phyloP scores from a whole-genome alignment of 2,113 vertebrate genomes.

The Corythaixoides concolor region DNA sequence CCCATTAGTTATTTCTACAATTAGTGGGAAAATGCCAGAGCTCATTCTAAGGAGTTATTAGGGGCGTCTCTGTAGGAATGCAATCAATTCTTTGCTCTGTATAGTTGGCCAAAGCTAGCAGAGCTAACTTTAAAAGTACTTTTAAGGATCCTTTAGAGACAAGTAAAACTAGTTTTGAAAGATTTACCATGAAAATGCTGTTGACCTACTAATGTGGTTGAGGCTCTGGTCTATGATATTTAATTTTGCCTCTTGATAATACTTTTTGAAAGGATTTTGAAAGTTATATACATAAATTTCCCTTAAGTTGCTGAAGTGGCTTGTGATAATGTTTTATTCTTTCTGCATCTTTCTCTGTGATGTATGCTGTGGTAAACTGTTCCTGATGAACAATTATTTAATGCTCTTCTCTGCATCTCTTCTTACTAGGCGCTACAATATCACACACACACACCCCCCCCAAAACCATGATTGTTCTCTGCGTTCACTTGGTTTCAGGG shows the following conservation, averaged over 20 bases:
- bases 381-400: background rate
- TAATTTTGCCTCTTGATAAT: background rate
- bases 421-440: background rate
- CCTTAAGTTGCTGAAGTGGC: background rate
- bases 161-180: slow-evolving; percentile 23
- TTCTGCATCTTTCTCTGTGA: background rate
- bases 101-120: background rate
- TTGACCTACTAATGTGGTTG: background rate
- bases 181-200: background rate
- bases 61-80: slow-evolving; percentile 17
- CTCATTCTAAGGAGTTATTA: slow-evolving; percentile 28
- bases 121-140: background rate
- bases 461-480: background rate
- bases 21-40: slow-evolving; percentile 38
- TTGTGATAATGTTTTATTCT: background rate
- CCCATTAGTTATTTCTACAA: slow-evolving; percentile 31
- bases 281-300: background rate
- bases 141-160: background rate
- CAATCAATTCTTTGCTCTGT: slow-evolving; percentile 5
- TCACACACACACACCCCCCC: background rate
- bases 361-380: background rate
- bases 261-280: background rate
- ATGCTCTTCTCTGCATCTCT: background rate
- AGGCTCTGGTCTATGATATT: background rate
- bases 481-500: background rate